Evolutionary conservation across 2,797 vertebrate genomes (phyloP), one percentile per base, ranked within the genome.

Genomic region (Artibeus lituratus): DNA sequence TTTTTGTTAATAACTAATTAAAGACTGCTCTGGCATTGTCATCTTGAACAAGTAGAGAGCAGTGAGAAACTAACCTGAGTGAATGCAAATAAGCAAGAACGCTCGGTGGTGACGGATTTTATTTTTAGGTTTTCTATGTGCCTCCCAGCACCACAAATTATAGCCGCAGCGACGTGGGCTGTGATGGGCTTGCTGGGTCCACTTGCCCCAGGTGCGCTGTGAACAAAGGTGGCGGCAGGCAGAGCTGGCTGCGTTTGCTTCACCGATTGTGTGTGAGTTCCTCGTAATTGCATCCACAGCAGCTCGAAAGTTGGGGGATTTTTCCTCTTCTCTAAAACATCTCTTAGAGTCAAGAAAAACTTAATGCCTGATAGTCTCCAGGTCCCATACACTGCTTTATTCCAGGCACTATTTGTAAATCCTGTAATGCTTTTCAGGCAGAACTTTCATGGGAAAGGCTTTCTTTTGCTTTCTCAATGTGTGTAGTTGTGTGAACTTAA

Each of bases 1-100:
- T 94, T 94, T 92, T 74, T 87, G 49, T 94, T 93, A 96, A 92
- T 44, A 80, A 35, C 47, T 84, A 84, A 96, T 95, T 96, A 91
- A 91, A 90, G 70, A 29, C n/a, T 65, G 35, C 76, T 69, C 73
- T 93, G 76, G 10, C 55, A n/a, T 87, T 91, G 72, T 86, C 73
- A 49, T 93, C 69, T 35, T 42, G 12, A 93, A 37, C 26, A 85
- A 74, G 67, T 2, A 11, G 62, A 93, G 94, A 96, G 49, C 65
- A 37, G 19, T 39, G 22, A 81, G 72, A 87, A 88, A 37, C 53
- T 51, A 83, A 84, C 18, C 35, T 55, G 37, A 77, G 57, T 82
- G 86, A 22, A 67, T 57, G 29, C 55, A 73, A 78, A 85, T 32
- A 80, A 59, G 39, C 76, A 70, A 57, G 77, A 78, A 26, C 29